Evolutionary conservation across 92 coral and sea anemone species (phyloP).

Genomic region (Umimayanthus kanabou): DNA sequence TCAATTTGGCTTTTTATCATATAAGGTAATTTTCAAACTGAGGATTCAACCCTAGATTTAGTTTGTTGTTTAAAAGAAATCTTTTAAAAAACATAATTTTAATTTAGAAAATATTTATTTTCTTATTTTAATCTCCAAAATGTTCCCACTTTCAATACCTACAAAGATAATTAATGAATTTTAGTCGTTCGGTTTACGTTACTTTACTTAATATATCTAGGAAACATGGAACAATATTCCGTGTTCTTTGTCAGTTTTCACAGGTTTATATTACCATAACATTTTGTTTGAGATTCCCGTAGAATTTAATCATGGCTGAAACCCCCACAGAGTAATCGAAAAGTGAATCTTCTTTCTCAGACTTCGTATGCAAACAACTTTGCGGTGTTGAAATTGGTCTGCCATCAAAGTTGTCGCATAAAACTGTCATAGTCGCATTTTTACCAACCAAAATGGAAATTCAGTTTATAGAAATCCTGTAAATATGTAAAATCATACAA

Average conservation of each 20-base stretch:
- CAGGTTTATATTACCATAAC: background rate
- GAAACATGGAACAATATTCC: background rate
- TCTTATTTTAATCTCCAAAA: background rate
- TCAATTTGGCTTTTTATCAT: background rate
- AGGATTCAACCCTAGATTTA: background rate
- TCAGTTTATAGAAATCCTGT: background rate
- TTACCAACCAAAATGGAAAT: background rate
- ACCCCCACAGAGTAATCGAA: slow-evolving; percentile 3
- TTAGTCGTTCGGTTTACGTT: background rate
- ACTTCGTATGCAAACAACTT: background rate
- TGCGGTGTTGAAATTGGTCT: background rate
- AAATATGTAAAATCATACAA: background rate
- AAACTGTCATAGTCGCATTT: background rate
- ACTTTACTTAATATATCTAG: background rate
- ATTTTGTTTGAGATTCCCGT: background rate
- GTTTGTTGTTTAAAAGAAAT: background rate
- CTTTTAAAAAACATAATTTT: background rate
- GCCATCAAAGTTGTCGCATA: background rate
- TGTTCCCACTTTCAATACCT: background rate
- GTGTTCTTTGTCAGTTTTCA: background rate
- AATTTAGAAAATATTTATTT: background rate
- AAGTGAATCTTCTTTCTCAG: background rate
- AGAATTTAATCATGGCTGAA: slow-evolving; percentile 31
- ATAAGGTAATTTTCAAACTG: background rate
- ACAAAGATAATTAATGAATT: background rate